Base-by-base conservation (phyloP, 2,113 vertebrate species). In the Charadrius vociferus region DNA sequence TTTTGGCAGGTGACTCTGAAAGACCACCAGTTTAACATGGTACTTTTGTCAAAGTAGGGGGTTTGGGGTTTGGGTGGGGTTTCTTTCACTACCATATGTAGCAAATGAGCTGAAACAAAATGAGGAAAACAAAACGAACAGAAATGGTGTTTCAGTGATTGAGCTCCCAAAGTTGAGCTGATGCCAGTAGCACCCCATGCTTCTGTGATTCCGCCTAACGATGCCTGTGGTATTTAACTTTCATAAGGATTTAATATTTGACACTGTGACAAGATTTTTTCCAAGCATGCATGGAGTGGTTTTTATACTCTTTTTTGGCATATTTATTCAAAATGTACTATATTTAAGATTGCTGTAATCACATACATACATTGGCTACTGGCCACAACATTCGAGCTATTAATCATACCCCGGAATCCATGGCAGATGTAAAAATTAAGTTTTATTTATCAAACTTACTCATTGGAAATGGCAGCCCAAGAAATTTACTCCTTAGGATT, bases 371-470 rank as follows among this genome's bases (percentile, higher is more conserved):
- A 95, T 94, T 97, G 95, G 87, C 92, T 93, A 92, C 59, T 88
- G 83, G 74, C 90, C 96, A 95, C 93, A 82, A 92, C 5, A 7
- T 96, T 97, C 36, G 20, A 71, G 93, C 63, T 95, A 95, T 97
- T 97, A 95, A 97, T 97, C 86, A 92, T 91, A 89, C 27, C 29
- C 58, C 14, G 10, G 72, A 83, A 82, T 95, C 84, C 80, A 66
- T 96, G 95, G 86, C 90, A 98, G 97, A 97, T 94, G 88, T 95
- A 96, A 97, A 98, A 96, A 96, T 95, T 93, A 91, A 93, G 41
- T 95, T 97, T 96, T 96, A 94, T 96, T 96, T 96, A 95, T 97
- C 90, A 89, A 74, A 80, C 92, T 96, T 96, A 80, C 37, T 97
- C 62, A 96, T 73, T 72, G 95, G 79, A 95, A 96, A 96, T 86